These are phyloP conservation scores for Tokudaia muenninki DNA, from an alignment of 2,797 vertebrate species.

Conservation along the genomic window DNA sequence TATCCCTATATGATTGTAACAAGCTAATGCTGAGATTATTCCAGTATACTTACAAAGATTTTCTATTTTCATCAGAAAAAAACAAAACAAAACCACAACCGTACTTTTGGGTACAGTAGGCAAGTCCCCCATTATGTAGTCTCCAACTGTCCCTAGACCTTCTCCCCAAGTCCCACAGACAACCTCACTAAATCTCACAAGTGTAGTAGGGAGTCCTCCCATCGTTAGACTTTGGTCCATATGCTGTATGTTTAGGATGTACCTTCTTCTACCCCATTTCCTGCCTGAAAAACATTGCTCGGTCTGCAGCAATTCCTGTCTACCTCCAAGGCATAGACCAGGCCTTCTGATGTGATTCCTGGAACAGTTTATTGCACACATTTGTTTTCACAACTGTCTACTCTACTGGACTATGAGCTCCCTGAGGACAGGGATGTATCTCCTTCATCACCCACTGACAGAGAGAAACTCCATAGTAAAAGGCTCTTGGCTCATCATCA, in stretches of 20 bases:
- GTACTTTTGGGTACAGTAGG: background rate
- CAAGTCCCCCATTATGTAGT: background rate
- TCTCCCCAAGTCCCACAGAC: background rate
- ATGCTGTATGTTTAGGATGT: too few species aligned
- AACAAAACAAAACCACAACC: background rate
- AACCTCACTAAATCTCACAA: background rate
- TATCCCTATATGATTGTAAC: background rate
- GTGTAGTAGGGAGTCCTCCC: background rate
- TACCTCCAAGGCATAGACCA: background rate
- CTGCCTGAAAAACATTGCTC: background rate
- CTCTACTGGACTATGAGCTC: background rate
- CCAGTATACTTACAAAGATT: background rate
- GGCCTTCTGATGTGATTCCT: background rate
- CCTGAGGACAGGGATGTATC: background rate
- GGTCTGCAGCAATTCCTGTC: background rate
- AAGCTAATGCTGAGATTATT: background rate
- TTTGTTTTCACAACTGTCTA: constrained; percentile 35
- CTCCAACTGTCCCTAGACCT: background rate
- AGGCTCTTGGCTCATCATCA: background rate
- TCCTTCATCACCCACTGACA: background rate
- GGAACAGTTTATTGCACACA: background rate
- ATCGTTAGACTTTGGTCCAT: background rate
- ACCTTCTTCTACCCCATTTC: background rate
- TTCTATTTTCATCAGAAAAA: background rate
- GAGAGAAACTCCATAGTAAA: background rate